A percentile compares a stretch with the other conserved stretches of the same genome.
These are phyloP conservation scores for Nesogale talazaci DNA, from an alignment of 2,113 vertebrate species.

Conservation along the genomic window DNA sequence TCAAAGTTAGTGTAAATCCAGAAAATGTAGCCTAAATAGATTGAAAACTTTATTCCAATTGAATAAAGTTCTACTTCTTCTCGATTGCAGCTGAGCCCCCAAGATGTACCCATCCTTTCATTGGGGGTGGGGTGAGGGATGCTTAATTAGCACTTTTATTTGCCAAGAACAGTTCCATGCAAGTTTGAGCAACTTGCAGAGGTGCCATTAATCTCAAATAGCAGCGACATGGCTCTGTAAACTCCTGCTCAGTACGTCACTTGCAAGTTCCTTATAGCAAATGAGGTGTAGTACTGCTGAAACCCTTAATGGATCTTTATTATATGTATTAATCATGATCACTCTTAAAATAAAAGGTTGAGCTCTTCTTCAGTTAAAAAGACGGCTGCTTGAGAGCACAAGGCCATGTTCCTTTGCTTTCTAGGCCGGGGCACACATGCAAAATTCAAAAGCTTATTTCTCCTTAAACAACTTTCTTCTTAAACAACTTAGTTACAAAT, in stretches of 20 bases:
- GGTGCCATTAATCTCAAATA: conserved; percentile 77
- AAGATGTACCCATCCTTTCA: not conserved
- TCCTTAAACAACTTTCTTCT: conserved; percentile 64
- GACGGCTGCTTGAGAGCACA: not conserved
- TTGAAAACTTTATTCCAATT: not conserved
- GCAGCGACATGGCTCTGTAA: conserved; percentile 60
- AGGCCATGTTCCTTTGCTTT: not conserved
- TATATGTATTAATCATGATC: conserved; percentile 78
- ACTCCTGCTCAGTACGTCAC: conserved; percentile 69
- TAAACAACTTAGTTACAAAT: conserved; percentile 60
- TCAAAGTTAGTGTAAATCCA: not conserved
- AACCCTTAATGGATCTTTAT: conserved; percentile 83
- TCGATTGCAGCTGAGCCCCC: not conserved
- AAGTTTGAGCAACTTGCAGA: conserved; percentile 81
- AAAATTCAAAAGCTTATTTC: conserved; percentile 50
- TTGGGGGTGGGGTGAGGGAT: not conserved
- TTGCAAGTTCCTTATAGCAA: conserved; percentile 82
- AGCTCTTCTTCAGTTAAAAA: conserved; percentile 54
- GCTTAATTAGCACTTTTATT: conserved; percentile 57
- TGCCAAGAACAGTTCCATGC: conserved; percentile 76
- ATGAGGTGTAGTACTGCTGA: conserved; percentile 76
- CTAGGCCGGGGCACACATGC: conserved; percentile 17
- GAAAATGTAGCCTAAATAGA: not conserved
- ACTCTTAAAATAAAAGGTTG: conserved; percentile 72
- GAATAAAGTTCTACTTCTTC: not conserved